Evolutionary conservation across 2,113 vertebrate species (phyloP).

Genomic region (Chrysemys picta): DNA sequence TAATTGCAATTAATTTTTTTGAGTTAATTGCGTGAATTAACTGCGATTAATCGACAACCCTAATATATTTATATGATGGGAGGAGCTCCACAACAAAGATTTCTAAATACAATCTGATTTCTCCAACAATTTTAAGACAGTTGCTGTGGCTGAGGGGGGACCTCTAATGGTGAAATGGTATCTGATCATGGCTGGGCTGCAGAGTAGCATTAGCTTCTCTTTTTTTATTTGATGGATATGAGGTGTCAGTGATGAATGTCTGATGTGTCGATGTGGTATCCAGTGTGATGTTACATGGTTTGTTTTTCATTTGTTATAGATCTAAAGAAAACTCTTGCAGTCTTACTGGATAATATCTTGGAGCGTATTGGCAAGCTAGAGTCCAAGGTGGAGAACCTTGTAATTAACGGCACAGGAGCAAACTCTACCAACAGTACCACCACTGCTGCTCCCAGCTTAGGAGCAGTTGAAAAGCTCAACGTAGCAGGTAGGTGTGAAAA

Average conservation of each 20-base stretch:
- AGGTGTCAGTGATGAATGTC: neutral
- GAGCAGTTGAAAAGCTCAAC: slow-evolving; percentile 91
- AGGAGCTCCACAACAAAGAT: neutral
- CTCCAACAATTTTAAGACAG: neutral
- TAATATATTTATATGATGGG: neutral
- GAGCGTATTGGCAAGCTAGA: slow-evolving; percentile 95
- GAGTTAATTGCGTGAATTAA: no score
- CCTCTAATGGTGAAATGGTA: neutral
- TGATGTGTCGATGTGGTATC: neutral
- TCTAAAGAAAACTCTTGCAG: slow-evolving; percentile 97
- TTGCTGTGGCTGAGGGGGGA: neutral
- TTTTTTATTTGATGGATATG: neutral
- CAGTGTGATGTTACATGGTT: slow-evolving; percentile 1
- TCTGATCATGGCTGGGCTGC: neutral
- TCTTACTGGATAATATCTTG: slow-evolving; percentile 97
- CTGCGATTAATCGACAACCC: no score
- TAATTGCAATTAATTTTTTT: no score
- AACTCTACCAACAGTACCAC: slow-evolving; percentile 92
- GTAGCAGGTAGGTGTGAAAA: slow-evolving; percentile 88
- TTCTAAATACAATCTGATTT: neutral
- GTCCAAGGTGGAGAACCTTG: slow-evolving; percentile 95
- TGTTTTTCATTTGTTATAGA: slow-evolving; percentile 79
- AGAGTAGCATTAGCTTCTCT: neutral
- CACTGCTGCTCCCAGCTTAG: slow-evolving; percentile 83
- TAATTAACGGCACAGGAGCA: slow-evolving; percentile 90